Evolutionary conservation across 2,797 vertebrate species (phyloP), one percentile per base, ranked within the genome.

Genomic region (Cossypha heuglini): DNA sequence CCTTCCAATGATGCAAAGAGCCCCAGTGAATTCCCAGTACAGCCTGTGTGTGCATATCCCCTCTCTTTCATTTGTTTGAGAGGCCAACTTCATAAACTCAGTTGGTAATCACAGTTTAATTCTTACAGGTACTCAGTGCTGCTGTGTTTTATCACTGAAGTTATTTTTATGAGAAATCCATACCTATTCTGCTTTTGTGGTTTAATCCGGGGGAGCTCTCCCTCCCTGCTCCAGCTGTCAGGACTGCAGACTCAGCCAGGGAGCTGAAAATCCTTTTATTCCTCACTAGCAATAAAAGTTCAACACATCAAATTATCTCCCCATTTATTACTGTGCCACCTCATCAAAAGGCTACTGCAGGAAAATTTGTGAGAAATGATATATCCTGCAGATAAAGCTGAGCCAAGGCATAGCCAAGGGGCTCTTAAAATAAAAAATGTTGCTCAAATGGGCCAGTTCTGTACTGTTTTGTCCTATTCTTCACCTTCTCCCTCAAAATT

Each of bases 281-380:
- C 86, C 54, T 96, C 46, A 10, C 81, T 58, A 45, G 92, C 91
- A 94, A 85, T 95, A 92, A 92, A 96, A 95, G 68, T 89, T 86
- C 92, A 87, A 67, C 90, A 91, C 74, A 90, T 95, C 73, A 90
- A 69, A 96, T 95, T 96, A 96, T 97, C 86, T 96, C 86, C 88
- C 88, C 93, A 90, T 97, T 96, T 96, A 94, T 96, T 96, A 90
- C 92, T 69, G 59, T 93, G 93, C 88, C 74, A 94, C 77, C 88
- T 95, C 88, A 90, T 96, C 94, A 94, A 93, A 96, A 95, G 93
- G 63, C 90, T 95, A 67, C 83, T 88, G 80, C 67, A 84, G 90
- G 90, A 94, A 88, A 94, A 96, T 81, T 83, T 94, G 90, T 86
- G 93, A 84, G 86, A 81, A 88, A 77, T 91, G 33, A 88, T 95